phyloP scores from a whole-genome alignment of 2,888 invertebrate species.

The Tryphoninae sp. region DNA sequence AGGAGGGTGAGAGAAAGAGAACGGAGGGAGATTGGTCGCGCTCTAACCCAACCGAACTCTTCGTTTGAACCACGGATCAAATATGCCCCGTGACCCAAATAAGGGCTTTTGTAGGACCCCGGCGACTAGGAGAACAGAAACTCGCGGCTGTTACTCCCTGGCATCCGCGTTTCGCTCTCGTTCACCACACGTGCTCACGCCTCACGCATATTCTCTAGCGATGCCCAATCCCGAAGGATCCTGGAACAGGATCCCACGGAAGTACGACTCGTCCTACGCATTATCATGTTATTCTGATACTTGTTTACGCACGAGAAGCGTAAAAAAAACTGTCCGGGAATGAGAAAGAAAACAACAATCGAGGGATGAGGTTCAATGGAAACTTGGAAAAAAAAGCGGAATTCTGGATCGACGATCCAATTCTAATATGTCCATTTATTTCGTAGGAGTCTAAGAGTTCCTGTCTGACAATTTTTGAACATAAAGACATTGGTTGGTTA shows the following conservation, averaged over 20 bases:
- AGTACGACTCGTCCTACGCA: slow-evolving; percentile 34
- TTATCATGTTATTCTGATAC: slow-evolving; percentile 78
- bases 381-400: not conserved
- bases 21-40: not conserved
- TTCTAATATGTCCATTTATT: not conserved
- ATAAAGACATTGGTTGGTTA: not conserved
- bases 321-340: slow-evolving; percentile 71
- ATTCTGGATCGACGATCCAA: not conserved
- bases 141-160: slow-evolving; percentile 54
- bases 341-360: slow-evolving; percentile 31
- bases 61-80: slow-evolving; percentile 69
- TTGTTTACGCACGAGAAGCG: slow-evolving; percentile 79
- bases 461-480: not conserved
- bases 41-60: slow-evolving; percentile 36
- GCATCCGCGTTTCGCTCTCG: slow-evolving; percentile 61
- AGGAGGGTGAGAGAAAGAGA: not conserved
- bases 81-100: slow-evolving; percentile 79
- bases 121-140: slow-evolving; percentile 77
- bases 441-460: not conserved
- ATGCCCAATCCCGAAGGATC: slow-evolving; percentile 69
- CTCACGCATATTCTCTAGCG: slow-evolving; percentile 58
- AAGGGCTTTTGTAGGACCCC: slow-evolving; percentile 81
- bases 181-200: slow-evolving; percentile 62
- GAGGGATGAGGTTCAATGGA: not conserved
- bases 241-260: slow-evolving; percentile 67